Evolutionary conservation across 2,113 vertebrate species (phyloP), one percentile per base, ranked within the genome.

Genomic region (Gambusia holbrooki): DNA sequence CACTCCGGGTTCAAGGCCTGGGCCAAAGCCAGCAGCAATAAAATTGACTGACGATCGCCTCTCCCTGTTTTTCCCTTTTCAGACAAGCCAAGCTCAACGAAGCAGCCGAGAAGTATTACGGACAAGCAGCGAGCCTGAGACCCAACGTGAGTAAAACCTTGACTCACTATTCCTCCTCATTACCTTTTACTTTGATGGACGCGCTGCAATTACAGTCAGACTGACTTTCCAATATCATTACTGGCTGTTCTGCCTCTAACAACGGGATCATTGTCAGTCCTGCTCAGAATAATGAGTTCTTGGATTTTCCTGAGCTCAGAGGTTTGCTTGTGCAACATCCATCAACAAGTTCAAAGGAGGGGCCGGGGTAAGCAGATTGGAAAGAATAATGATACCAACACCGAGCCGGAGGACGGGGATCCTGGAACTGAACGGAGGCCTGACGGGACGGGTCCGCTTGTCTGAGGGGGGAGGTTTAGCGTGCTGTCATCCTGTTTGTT

Each of bases 31-130:
- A 73, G 62, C 32, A 77, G 85, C 72, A 86, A 89, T 91, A 94
- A 92, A 93, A 89, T 86, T 93, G 89, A 92, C 66, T 90, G 89
- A 93, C 80, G 84, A 76, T 40, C 19, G 51, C 67, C 60, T 86
- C 77, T 83, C 64, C 89, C 63, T 89, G 62, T 89, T 86, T 37
- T 92, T 89, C 73, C 80, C 66, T 91, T 92, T 84, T 77, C 90
- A 99, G 98, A 93, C 98, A 99, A 94, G 98, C 97, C 85, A 98
- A 96, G 92, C 96, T 98, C 80, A 99, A 99, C 70, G 96, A 97
- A 88, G 97, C 96, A 81, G 97, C 98, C 0, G 97, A 99, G 92
- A 96, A 95, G 84, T 97, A 97, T 89, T 99, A 99, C 33, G 94
- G 96, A 92, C 95, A 96, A 93, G 97, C 98, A 70, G 97, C 97